These are phyloP conservation scores for Petromus typicus DNA, from an alignment of 2,113 vertebrate species.

Conservation along the genomic window DNA sequence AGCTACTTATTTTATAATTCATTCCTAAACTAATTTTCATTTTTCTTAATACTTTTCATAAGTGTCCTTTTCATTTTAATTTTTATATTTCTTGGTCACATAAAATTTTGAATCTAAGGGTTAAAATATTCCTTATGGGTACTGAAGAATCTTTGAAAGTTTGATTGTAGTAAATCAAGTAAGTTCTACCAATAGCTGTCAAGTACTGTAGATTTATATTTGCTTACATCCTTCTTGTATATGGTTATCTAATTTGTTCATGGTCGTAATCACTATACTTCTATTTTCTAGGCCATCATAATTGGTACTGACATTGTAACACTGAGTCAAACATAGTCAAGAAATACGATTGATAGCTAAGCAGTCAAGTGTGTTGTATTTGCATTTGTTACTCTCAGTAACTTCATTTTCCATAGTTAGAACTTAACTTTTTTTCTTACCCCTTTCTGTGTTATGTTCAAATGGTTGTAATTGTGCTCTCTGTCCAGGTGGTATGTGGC, in stretches of 20 bases:
- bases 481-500: too few relatives aligned
- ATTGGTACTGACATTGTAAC: not conserved
- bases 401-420: too few relatives aligned
- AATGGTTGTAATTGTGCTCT: too few relatives aligned
- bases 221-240: not conserved
- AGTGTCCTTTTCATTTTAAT: not conserved
- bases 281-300: not conserved
- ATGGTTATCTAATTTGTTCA: not conserved
- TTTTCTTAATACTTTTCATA: not conserved
- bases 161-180: not conserved
- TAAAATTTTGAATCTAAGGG: not conserved
- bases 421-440: not conserved
- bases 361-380: not conserved
- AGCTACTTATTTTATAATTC: not conserved
- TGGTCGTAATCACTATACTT: not conserved
- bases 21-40: not conserved
- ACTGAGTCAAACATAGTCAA: not conserved
- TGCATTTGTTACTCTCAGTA: not conserved
- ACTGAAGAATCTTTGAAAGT: not conserved
- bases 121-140: not conserved
- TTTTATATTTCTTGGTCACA: not conserved
- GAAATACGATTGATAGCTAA: not conserved
- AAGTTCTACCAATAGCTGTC: not conserved
- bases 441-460: not conserved
- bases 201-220: not conserved